Percentiles rank a stretch among this genome's conserved stretches.
Evolutionary conservation across 2,888 invertebrate species (phyloP).

Genomic region (Amphipyra berbera): DNA sequence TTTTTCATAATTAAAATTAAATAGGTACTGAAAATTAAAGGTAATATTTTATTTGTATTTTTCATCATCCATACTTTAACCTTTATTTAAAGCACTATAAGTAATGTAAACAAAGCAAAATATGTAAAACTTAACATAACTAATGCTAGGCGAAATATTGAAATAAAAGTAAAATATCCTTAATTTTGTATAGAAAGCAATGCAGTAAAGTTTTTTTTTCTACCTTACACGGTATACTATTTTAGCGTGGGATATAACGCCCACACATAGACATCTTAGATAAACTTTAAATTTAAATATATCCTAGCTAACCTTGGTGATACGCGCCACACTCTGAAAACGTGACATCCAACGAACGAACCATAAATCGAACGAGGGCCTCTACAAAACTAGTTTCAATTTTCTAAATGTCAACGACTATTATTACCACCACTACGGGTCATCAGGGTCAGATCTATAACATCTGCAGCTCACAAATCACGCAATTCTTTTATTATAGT

Average conservation of each 20-base stretch:
- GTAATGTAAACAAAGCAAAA: too few species aligned
- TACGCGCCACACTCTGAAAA: slow-evolving; percentile 62
- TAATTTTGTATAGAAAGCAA: too few species aligned
- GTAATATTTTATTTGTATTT: too few species aligned
- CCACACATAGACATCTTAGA: slow-evolving; percentile 13
- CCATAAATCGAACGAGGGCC: slow-evolving; percentile 67
- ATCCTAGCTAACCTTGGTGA: slow-evolving; percentile 58
- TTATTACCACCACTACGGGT: slow-evolving; percentile 78
- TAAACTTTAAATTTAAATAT: slow-evolving; percentile 34
- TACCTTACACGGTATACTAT: slow-evolving; percentile 15
- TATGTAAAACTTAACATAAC: too few species aligned
- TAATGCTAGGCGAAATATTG: too few species aligned
- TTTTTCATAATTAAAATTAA: too few species aligned
- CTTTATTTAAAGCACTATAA: too few species aligned
- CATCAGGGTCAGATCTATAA: slow-evolving; percentile 69
- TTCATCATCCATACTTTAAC: too few species aligned
- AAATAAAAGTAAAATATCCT: too few species aligned
- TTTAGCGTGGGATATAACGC: slow-evolving; percentile 17
- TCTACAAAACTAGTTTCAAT: slow-evolving; percentile 78
- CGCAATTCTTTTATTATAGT: slow-evolving; percentile 43
- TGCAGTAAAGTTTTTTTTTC: not conserved
- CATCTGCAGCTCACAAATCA: slow-evolving; percentile 58
- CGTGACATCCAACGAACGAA: slow-evolving; percentile 63
- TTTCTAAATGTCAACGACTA: slow-evolving; percentile 84
- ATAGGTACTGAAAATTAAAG: too few species aligned